phyloP scores from a whole-genome alignment of 2,797 vertebrate species.

The Emydoidea blandingii region DNA sequence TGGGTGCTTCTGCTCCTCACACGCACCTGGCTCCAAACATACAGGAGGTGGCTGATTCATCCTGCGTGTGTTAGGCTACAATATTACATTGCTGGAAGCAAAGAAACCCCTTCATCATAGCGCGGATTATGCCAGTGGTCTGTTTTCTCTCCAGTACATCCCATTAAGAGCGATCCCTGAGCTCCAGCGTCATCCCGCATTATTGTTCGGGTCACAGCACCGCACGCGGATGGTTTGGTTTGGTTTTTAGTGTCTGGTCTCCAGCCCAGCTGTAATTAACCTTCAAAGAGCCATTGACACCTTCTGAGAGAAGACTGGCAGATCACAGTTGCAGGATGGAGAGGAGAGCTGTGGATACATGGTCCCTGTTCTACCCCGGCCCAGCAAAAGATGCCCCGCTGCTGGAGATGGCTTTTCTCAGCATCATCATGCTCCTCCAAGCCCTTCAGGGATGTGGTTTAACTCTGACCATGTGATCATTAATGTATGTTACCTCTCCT shows the following conservation, averaged over 20 bases:
- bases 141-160: slow-evolving; percentile 72
- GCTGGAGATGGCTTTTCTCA: not conserved
- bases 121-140: slow-evolving; percentile 69
- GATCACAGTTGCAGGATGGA: rapidly evolving
- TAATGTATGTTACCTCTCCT: not conserved
- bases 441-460: not conserved
- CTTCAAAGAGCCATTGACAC: not conserved
- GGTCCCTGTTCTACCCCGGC: not conserved
- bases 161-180: slow-evolving; percentile 56
- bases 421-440: not conserved
- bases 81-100: slow-evolving; percentile 75
- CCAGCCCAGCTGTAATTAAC: not conserved
- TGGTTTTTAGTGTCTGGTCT: slow-evolving; percentile 6
- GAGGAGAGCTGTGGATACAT: not conserved
- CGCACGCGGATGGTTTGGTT: not conserved
- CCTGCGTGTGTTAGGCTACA: slow-evolving; percentile 64
- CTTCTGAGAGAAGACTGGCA: rapidly evolving
- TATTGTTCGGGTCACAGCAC: slow-evolving; percentile 53
- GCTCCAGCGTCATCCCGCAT: slow-evolving; percentile 10
- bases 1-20: slow-evolving; percentile 66
- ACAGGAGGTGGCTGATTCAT: slow-evolving; percentile 75
- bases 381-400: not conserved
- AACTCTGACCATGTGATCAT: not conserved
- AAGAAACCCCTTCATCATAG: slow-evolving; percentile 73
- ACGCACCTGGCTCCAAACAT: slow-evolving; percentile 56